Percentiles rank a stretch among this genome's conserved stretches.
Conservation (phyloP, 1,140 invertebrate genomes). For the Nasonia vitripennis region DNA sequence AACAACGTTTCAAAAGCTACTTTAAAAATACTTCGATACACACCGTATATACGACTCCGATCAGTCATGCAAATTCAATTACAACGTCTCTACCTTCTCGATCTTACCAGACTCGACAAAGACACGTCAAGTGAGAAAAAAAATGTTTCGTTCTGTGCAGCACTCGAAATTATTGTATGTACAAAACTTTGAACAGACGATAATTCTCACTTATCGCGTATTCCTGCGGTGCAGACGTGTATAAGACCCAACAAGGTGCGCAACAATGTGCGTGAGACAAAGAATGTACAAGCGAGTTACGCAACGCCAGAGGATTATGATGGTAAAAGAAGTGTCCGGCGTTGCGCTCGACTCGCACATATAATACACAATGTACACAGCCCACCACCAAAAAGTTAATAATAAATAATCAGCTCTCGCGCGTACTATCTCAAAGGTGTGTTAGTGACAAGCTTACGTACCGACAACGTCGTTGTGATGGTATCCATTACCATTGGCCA, state of each 20-base stretch:
- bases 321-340: background rate
- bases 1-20: background rate
- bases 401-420: background rate
- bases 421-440: background rate
- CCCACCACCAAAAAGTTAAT: background rate
- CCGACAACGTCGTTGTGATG: constrained; percentile 69
- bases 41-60: background rate
- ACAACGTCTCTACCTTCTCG: constrained; percentile 4
- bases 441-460: constrained; percentile 56
- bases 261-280: constrained; percentile 7
- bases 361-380: background rate
- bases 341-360: background rate
- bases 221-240: background rate
- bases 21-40: background rate
- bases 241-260: background rate
- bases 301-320: background rate
- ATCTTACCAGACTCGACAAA: background rate
- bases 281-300: background rate
- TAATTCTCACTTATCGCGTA: background rate
- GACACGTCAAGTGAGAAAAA: background rate
- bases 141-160: background rate
- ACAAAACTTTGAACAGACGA: constrained; percentile 11
- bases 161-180: background rate
- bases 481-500: constrained; percentile 64
- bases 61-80: background rate